phyloP scores from a whole-genome alignment of 2,888 invertebrate genomes.

The Ypsolopha scabrella region DNA sequence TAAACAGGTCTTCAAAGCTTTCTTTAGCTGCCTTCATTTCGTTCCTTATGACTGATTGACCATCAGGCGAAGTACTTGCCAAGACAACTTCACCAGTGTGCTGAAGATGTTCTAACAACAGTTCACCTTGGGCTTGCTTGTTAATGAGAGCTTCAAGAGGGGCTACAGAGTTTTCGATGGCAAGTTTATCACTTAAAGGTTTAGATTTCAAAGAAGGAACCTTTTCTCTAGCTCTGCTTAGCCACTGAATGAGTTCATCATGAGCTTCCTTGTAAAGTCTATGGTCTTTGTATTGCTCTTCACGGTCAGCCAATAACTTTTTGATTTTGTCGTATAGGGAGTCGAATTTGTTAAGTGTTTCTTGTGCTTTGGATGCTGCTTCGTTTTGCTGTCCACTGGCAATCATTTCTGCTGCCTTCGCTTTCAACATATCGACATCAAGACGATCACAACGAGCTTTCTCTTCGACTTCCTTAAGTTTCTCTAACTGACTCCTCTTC shows the following conservation, averaged over 20 bases:
- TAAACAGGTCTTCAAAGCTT: constrained; percentile 86
- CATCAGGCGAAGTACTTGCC: constrained; percentile 84
- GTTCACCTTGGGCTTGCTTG: constrained; percentile 91
- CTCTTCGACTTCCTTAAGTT: constrained; percentile 87
- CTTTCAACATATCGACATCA: constrained; percentile 87
- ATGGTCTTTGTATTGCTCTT: constrained; percentile 90
- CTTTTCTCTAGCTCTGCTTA: constrained; percentile 88
- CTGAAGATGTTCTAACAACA: constrained; percentile 86
- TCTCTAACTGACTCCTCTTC: constrained; percentile 87
- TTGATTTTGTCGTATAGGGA: constrained; percentile 81
- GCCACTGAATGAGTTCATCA: constrained; percentile 90
- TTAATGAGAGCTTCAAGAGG: constrained; percentile 89
- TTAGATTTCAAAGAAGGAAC: constrained; percentile 89
- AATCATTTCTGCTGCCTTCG: constrained; percentile 88
- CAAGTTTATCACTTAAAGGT: constrained; percentile 86
- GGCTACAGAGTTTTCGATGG: constrained; percentile 89
- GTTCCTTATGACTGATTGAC: constrained; percentile 83
- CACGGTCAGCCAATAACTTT: constrained; percentile 80
- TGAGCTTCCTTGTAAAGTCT: constrained; percentile 91
- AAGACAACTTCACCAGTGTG: constrained; percentile 90
- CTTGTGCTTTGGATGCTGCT: constrained; percentile 86
- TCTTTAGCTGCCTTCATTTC: constrained; percentile 89
- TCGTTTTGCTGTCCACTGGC: constrained; percentile 87
- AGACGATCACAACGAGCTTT: constrained; percentile 90
- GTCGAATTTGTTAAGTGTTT: constrained; percentile 87